phyloP scores from a whole-genome alignment of 2,113 vertebrate species.

The Poicephalus meyeri region DNA sequence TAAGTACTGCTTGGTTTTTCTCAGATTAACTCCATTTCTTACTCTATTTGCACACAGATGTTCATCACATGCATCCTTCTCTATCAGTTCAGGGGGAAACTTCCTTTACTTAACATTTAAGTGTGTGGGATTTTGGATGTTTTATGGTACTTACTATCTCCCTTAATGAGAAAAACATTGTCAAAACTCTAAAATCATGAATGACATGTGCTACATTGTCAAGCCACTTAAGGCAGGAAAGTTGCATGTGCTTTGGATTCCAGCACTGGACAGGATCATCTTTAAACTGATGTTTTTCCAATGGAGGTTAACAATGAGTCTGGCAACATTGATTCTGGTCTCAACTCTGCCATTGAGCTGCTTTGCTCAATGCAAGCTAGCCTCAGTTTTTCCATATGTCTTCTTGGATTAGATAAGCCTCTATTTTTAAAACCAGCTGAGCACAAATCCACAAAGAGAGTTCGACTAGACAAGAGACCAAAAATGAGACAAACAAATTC shows the following conservation, averaged over 20 bases:
- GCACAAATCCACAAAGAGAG: neutral
- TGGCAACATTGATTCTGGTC: neutral
- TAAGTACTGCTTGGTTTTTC: neutral
- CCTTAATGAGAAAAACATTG: neutral
- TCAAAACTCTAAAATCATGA: neutral
- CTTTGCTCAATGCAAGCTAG: neutral
- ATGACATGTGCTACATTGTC: neutral
- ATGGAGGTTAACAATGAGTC: neutral
- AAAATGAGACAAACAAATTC: too few species aligned
- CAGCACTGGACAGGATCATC: neutral
- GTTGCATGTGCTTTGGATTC: neutral
- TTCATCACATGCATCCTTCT: neutral
- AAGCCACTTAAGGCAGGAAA: neutral
- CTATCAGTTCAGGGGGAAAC: neutral
- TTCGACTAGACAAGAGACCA: neutral
- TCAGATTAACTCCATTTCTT: neutral
- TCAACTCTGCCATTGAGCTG: neutral
- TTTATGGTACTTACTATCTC: neutral
- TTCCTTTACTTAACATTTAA: neutral
- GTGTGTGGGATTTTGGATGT: neutral
- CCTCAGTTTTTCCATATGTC: neutral
- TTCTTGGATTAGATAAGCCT: neutral
- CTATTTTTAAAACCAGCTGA: neutral
- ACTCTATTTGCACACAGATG: neutral
- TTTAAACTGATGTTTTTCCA: neutral